Conservation (phyloP, 2,113 vertebrate species). For the Muscicapa adusta region DNA sequence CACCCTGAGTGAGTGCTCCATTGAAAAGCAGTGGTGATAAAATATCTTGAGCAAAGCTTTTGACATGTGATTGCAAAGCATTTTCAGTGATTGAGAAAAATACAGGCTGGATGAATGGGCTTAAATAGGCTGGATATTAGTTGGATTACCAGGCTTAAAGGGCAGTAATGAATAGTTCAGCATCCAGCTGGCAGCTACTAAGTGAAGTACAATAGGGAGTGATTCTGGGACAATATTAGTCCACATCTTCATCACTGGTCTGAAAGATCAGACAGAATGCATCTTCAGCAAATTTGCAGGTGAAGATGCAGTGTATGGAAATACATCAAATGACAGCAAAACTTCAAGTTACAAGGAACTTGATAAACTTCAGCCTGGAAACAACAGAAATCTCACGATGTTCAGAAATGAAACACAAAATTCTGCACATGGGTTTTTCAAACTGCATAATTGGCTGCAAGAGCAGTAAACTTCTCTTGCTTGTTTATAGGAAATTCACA, state of each 20-base stretch:
- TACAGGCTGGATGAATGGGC: slow-evolving; percentile 9
- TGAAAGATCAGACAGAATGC: background rate
- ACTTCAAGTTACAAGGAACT: background rate
- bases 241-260: background rate
- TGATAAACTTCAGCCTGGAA: background rate
- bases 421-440: background rate
- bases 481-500: background rate
- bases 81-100: slow-evolving; percentile 39
- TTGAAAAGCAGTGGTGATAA: background rate
- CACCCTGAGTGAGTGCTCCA: background rate
- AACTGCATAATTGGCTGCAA: background rate
- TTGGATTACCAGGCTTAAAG: slow-evolving; percentile 39
- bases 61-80: slow-evolving; percentile 25
- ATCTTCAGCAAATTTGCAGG: slow-evolving; percentile 27
- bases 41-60: slow-evolving; percentile 31
- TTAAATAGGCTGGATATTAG: slow-evolving; percentile 48
- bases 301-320: background rate
- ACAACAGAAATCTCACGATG: rapidly evolving
- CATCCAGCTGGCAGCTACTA: slow-evolving; percentile 34
- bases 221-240: background rate
- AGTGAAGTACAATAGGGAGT: background rate
- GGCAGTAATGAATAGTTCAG: slow-evolving; percentile 25
- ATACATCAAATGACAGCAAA: background rate
- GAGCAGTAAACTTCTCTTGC: background rate
- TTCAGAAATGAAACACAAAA: background rate